phyloP scores from a whole-genome alignment of 1,140 invertebrate species.

The Plectrocnemia conspersa region DNA sequence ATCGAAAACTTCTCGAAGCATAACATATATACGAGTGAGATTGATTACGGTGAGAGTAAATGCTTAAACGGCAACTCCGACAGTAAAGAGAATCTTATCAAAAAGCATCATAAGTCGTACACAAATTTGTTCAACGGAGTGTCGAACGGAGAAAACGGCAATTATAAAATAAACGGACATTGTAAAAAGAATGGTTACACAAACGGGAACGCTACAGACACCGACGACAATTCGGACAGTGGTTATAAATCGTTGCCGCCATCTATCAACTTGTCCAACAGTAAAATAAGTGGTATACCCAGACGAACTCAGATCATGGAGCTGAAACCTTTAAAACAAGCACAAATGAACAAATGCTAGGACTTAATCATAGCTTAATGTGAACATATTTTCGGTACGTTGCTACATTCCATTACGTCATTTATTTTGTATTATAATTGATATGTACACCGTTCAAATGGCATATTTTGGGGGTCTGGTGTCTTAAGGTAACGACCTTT shows the following conservation, averaged over 20 bases:
- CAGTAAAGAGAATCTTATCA: slow-evolving; percentile 39
- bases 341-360: slow-evolving; percentile 34
- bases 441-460: too few species aligned
- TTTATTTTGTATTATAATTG: too few species aligned
- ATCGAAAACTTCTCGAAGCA: slow-evolving; percentile 45
- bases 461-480: too few species aligned
- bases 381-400: too few species aligned
- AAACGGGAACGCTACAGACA: slow-evolving; percentile 48
- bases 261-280: slow-evolving; percentile 47
- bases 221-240: slow-evolving; percentile 50
- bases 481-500: too few species aligned
- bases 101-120: slow-evolving; percentile 49
- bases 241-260: slow-evolving; percentile 52
- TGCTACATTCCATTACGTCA: too few species aligned
- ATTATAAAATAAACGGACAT: slow-evolving; percentile 38
- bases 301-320: slow-evolving; percentile 39
- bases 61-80: neutral
- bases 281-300: slow-evolving; percentile 49
- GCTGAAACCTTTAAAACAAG: slow-evolving; percentile 28
- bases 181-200: slow-evolving; percentile 43
- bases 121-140: slow-evolving; percentile 46
- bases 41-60: neutral
- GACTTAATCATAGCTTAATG: too few species aligned
- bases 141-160: slow-evolving; percentile 39
- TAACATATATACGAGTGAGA: neutral